Evolutionary conservation across 2,113 vertebrate genomes (phyloP).

Genomic region (Ictalurus punctatus): DNA sequence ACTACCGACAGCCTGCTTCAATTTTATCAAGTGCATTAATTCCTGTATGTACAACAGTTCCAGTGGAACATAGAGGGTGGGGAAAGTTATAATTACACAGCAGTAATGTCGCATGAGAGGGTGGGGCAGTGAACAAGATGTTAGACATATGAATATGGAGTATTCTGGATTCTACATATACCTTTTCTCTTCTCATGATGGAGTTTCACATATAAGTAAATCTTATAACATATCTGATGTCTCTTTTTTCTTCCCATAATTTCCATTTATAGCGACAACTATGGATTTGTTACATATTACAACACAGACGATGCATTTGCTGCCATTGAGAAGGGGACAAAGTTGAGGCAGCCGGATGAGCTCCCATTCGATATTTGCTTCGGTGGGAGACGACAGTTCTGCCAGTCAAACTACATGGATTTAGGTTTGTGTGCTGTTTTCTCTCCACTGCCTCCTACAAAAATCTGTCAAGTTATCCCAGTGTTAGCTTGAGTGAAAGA

Average conservation of each 20-base stretch:
- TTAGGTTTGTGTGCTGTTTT: conserved; percentile 72
- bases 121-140: background rate
- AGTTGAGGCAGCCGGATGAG: conserved; percentile 85
- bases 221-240: background rate
- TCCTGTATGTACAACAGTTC: background rate
- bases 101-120: background rate
- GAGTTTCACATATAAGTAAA: background rate
- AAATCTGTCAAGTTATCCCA: background rate
- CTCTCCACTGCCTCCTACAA: background rate
- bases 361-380: conserved; percentile 95
- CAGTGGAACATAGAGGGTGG: background rate
- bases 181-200: background rate
- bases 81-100: background rate
- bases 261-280: conserved; percentile 81
- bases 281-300: conserved; percentile 93
- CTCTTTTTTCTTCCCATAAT: background rate
- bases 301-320: conserved; percentile 87
- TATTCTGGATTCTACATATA: background rate
- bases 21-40: background rate
- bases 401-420: conserved; percentile 86
- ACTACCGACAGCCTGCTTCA: background rate
- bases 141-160: background rate
- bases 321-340: conserved; percentile 90
- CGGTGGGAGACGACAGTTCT: conserved; percentile 92
- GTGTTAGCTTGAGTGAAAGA: background rate